These are phyloP conservation scores for Drosophila rellima DNA, from an alignment of 2,888 invertebrate genomes.

Conservation along the genomic window DNA sequence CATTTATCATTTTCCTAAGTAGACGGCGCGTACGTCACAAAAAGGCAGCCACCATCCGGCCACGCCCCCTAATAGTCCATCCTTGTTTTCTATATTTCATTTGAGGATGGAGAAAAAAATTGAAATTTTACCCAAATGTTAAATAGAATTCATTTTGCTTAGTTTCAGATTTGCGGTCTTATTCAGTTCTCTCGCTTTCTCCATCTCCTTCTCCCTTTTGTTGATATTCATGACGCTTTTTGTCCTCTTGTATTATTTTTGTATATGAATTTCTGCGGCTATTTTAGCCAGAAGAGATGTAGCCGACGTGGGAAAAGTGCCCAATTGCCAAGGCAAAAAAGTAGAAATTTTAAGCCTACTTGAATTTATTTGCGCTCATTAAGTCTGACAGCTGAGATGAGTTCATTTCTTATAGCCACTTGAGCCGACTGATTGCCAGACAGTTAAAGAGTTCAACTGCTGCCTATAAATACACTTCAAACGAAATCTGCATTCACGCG, in stretches of 20 bases:
- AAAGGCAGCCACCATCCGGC: slow-evolving; percentile 51
- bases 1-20: slow-evolving; percentile 80
- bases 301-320: slow-evolving; percentile 29
- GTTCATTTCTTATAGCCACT: slow-evolving; percentile 61
- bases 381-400: slow-evolving; percentile 67
- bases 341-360: slow-evolving; percentile 75
- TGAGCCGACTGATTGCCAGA: slow-evolving; percentile 51
- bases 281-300: slow-evolving; percentile 15
- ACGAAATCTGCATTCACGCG: slow-evolving; percentile 22
- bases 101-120: slow-evolving; percentile 34
- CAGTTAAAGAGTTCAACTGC: slow-evolving; percentile 53
- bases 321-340: slow-evolving; percentile 58
- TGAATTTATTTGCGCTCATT: slow-evolving; percentile 81
- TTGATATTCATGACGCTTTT: slow-evolving; percentile 69
- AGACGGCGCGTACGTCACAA: slow-evolving; percentile 73
- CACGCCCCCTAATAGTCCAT: slow-evolving; percentile 31
- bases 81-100: slow-evolving; percentile 72
- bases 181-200: slow-evolving; percentile 16
- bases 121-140: slow-evolving; percentile 73
- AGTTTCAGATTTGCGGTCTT: slow-evolving; percentile 63
- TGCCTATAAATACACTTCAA: slow-evolving; percentile 36
- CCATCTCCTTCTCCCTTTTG: not conserved
- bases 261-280: slow-evolving; percentile 66
- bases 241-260: slow-evolving; percentile 53
- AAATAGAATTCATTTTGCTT: slow-evolving; percentile 77